Evolutionary conservation across 2,113 vertebrate species (phyloP).

Genomic region (Urocolius indicus): DNA sequence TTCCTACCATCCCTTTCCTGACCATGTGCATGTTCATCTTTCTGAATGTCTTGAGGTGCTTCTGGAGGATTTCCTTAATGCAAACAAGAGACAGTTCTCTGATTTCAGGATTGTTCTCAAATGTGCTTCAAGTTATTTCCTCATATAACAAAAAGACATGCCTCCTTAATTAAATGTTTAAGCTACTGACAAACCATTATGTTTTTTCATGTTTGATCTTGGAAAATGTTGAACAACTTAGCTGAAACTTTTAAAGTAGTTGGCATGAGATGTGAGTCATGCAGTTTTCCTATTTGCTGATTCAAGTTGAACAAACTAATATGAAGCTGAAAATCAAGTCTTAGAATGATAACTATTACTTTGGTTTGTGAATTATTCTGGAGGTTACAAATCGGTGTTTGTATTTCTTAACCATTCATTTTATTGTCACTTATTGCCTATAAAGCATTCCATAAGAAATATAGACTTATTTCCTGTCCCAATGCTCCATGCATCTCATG

Average conservation of each 20-base stretch:
- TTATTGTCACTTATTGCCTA: neutral
- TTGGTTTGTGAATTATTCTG: neutral
- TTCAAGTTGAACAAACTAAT: neutral
- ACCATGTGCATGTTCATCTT: neutral
- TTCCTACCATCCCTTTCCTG: neutral
- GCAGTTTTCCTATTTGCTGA: accelerated
- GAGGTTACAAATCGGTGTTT: neutral
- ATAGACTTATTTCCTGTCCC: neutral
- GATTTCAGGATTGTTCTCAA: neutral
- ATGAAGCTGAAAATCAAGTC: neutral
- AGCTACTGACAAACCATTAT: neutral
- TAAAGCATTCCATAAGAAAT: neutral
- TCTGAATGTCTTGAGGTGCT: neutral
- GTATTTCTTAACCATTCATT: neutral
- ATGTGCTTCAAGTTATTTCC: neutral
- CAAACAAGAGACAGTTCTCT: neutral
- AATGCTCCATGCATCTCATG: neutral
- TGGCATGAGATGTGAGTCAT: accelerated
- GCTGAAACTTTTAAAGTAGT: neutral
- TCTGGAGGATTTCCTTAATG: neutral
- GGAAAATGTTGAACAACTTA: neutral
- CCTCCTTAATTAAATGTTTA: neutral
- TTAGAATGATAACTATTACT: neutral
- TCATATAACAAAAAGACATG: neutral
- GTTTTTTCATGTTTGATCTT: neutral